A percentile compares a stretch with the other conserved stretches of the same genome.
Conservation (phyloP, 2,888 invertebrate genomes). For the Tetrapedia diversipes region DNA sequence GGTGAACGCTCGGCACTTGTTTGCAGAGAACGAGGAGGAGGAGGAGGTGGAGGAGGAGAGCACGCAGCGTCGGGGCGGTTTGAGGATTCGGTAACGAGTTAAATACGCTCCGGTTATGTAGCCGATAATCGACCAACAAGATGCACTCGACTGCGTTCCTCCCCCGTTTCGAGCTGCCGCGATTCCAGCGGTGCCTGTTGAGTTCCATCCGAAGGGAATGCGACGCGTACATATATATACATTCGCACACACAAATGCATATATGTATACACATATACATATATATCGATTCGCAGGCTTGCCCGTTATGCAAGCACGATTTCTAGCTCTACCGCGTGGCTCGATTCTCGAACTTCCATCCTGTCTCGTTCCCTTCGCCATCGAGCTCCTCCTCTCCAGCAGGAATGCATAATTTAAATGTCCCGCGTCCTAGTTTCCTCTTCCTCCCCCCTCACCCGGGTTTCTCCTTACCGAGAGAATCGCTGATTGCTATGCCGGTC, state of each 20-base stretch:
- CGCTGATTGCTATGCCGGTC: slow-evolving; percentile 75
- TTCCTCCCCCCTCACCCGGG: no score
- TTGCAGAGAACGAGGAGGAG: slow-evolving; percentile 18
- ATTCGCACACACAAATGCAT: no score
- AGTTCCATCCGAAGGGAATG: slow-evolving; percentile 38
- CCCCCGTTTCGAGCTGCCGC: slow-evolving; percentile 23
- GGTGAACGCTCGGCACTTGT: slow-evolving; percentile 31
- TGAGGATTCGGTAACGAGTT: slow-evolving; percentile 55
- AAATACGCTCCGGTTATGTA: slow-evolving; percentile 44
- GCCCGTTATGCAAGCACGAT: slow-evolving; percentile 61
- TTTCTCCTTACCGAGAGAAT: slow-evolving; percentile 59
- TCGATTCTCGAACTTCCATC: slow-evolving; percentile 52
- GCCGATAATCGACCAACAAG: slow-evolving; percentile 58
- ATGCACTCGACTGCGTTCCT: slow-evolving; percentile 53
- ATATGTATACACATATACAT: slow-evolving; percentile 3
- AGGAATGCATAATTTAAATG: slow-evolving; percentile 77
- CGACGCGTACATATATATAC: no score
- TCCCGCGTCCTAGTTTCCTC: slow-evolving; percentile 74
- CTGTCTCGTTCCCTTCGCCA: slow-evolving; percentile 43
- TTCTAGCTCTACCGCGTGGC: slow-evolving; percentile 52
- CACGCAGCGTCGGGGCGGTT: slow-evolving; percentile 6
- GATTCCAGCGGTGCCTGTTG: slow-evolving; percentile 27
- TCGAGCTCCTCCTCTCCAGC: slow-evolving; percentile 56
- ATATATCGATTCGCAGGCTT: slow-evolving; percentile 56
- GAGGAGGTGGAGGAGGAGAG: no score